Conservation (phyloP, 2,797 vertebrate species). For the Cuculus canorus region DNA sequence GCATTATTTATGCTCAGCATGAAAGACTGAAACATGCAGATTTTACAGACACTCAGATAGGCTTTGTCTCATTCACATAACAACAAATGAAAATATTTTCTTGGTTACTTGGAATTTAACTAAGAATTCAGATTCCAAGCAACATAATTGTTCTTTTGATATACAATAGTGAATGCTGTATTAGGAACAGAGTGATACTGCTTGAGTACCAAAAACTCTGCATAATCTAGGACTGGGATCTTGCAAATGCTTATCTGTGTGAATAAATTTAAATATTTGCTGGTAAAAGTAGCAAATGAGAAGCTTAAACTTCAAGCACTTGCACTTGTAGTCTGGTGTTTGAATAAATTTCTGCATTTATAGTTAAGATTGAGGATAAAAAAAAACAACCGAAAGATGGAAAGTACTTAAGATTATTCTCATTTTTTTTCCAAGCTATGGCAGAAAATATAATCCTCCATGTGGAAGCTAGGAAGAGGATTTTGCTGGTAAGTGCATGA, state of each 20-base stretch:
- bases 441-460: neutral
- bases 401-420: neutral
- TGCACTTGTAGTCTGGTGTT: neutral
- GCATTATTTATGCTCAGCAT: conserved; percentile 25
- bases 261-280: neutral
- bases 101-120: neutral
- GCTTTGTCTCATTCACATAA: neutral
- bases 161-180: neutral
- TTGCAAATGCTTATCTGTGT: neutral
- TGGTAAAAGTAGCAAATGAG: neutral
- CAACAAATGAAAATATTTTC: neutral
- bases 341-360: neutral
- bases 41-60: neutral
- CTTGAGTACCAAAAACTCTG: neutral
- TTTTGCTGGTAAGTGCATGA: neutral
- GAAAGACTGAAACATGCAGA: neutral
- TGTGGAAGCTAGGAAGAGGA: neutral
- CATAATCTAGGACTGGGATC: neutral
- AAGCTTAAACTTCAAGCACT: neutral
- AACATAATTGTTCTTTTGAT: neutral
- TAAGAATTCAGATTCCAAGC: neutral
- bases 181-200: neutral
- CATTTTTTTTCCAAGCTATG: neutral
- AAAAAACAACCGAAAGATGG: neutral
- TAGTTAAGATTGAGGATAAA: neutral